Percentiles rank a stretch among this genome's conserved stretches.
phyloP scores from a whole-genome alignment of 2,797 vertebrate species.

The Phyllotis vaccarum region DNA sequence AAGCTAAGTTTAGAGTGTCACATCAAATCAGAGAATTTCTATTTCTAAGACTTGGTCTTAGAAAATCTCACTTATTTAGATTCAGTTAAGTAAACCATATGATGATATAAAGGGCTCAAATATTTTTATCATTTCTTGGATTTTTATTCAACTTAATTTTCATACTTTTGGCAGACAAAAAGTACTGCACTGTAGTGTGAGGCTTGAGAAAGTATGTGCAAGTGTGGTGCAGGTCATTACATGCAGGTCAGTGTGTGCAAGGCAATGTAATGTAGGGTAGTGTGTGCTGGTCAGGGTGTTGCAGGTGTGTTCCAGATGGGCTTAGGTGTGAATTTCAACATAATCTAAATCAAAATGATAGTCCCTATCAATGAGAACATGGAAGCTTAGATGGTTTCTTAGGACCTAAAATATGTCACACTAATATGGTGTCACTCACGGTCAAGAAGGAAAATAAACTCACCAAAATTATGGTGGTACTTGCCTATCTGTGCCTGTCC shows the following conservation, averaged over 20 bases:
- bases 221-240: too few species aligned
- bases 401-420: not conserved
- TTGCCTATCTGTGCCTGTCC: not conserved
- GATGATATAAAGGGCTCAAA: not conserved
- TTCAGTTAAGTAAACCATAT: not conserved
- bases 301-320: too few species aligned
- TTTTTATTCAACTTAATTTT: not conserved
- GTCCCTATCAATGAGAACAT: not conserved
- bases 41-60: not conserved
- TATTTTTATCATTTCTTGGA: not conserved
- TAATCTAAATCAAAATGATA: not conserved
- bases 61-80: not conserved
- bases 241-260: not conserved
- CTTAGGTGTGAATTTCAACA: too few species aligned
- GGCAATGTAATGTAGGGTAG: accelerated
- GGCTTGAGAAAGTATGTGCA: not conserved
- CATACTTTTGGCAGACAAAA: not conserved
- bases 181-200: too few species aligned
- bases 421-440: not conserved
- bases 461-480: not conserved
- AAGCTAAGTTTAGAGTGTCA: not conserved
- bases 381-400: not conserved
- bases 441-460: not conserved
- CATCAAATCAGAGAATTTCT: not conserved
- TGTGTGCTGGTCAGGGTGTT: not conserved